Evolutionary conservation across 2,797 vertebrate species (phyloP).

Genomic region (Steatocranus sp.): DNA sequence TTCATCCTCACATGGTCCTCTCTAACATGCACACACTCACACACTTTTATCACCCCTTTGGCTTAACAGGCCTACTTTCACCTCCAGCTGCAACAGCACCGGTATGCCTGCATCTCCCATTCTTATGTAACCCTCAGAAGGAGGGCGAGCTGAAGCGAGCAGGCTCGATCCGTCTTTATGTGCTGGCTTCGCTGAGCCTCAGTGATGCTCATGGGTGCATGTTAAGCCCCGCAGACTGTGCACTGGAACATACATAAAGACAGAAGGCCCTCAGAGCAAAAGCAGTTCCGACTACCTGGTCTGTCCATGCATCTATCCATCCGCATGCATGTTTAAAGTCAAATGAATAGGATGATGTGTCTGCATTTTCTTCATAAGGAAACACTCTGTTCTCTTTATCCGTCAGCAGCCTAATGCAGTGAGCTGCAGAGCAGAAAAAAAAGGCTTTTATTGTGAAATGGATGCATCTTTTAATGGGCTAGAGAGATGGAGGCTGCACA

Average conservation of each 20-base stretch:
- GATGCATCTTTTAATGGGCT: constrained; percentile 56
- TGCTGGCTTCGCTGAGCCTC: constrained; percentile 61
- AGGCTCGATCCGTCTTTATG: constrained; percentile 50
- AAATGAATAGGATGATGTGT: constrained; percentile 47
- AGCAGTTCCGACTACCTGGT: constrained; percentile 23
- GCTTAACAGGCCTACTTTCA: constrained; percentile 45
- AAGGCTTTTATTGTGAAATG: constrained; percentile 63
- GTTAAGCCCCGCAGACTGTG: constrained; percentile 54
- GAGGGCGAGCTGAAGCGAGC: constrained; percentile 37
- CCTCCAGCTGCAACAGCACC: constrained; percentile 42
- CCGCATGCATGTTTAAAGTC: constrained; percentile 50
- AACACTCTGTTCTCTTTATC: constrained; percentile 55
- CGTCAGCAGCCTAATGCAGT: constrained; percentile 49
- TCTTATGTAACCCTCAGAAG: constrained; percentile 65
- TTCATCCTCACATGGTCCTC: neutral
- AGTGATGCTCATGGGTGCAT: constrained; percentile 45
- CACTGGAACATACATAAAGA: constrained; percentile 60
- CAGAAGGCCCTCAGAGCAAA: constrained; percentile 24
- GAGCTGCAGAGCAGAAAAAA: neutral
- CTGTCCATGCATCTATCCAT: constrained; percentile 35
- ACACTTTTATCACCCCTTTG: constrained; percentile 31
- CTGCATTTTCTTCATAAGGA: constrained; percentile 30
- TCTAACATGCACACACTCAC: neutral
- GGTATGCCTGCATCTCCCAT: constrained; percentile 32
- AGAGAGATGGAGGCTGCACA: neutral